Evolutionary conservation across 2,888 invertebrate genomes (phyloP), one percentile per base, ranked within the genome.

Genomic region (Hofmannophila pseudospretella): DNA sequence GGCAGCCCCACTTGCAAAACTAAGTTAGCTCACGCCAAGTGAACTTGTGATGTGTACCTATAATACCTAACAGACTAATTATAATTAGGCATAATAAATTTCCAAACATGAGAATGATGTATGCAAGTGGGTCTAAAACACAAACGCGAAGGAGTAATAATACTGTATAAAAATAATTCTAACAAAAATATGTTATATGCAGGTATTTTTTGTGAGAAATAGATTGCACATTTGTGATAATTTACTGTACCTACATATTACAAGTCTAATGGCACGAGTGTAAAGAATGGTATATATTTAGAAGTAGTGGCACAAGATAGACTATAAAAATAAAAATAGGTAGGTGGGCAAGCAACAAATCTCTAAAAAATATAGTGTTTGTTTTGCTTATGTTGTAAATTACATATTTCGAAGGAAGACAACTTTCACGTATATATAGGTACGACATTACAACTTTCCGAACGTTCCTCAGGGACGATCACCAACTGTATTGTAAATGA

Each of bases 241-340:
- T 11, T 14, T 20, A 11, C 8, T 20, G 7, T 20, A 20, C 7
- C n/a, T n/a, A n/a, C n/a, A n/a, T n/a, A n/a, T n/a, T n/a, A n/a
- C n/a, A n/a, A n/a, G n/a, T n/a, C n/a, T n/a, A n/a, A n/a, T n/a
- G n/a, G n/a, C n/a, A n/a, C n/a, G n/a, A n/a, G n/a, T n/a, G n/a
- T n/a, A n/a, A n/a, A n/a, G n/a, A n/a, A n/a, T n/a, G n/a, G n/a
- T n/a, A n/a, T n/a, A n/a, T n/a, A n/a, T n/a, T n/a, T n/a, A n/a
- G n/a, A n/a, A n/a, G 38, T 45, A 65, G 77, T 78, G 75, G 77
- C 77, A 78, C 78, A 65, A n/a, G 50, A 49, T 38, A 53, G 58
- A 62, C 49, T 58, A 53, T 42, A 58, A 60, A 42, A 54, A 43
- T 49, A 45, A 48, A 51, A 53, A n/a, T n/a, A n/a, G n/a, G n/a